phyloP scores from a whole-genome alignment of 2,797 vertebrate species.

The Aplochiton taeniatus region DNA sequence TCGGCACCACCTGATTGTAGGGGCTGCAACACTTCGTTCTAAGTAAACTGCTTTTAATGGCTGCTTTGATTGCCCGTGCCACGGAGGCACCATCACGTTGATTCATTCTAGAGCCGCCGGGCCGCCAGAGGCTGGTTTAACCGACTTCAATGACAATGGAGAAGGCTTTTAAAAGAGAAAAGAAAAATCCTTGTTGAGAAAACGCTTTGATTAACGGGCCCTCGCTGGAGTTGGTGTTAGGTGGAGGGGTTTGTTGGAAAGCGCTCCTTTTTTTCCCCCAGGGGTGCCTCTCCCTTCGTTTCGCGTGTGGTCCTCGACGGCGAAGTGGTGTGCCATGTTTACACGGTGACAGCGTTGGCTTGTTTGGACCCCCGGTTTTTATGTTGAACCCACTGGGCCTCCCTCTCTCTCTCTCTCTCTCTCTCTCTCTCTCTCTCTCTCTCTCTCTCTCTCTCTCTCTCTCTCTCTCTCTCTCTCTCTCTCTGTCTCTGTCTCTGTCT shows the following conservation, averaged over 20 bases:
- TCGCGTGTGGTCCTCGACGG: slow-evolving; percentile 62
- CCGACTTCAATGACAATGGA: slow-evolving; percentile 41
- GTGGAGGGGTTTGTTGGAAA: slow-evolving; percentile 55
- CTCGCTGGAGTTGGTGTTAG: slow-evolving; percentile 57
- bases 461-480: slow-evolving; percentile 33
- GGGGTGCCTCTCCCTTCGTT: slow-evolving; percentile 67
- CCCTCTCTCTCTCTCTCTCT: too few species aligned
- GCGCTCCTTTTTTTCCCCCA: slow-evolving; percentile 62
- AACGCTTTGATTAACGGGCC: slow-evolving; percentile 54
- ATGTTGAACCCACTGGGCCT: slow-evolving; percentile 32
- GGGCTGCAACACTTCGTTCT: slow-evolving; percentile 17
- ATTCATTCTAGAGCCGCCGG: too few species aligned
- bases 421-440: background rate
- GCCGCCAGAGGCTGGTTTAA: too few species aligned
- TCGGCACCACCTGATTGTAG: too few species aligned
- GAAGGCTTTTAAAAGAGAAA: slow-evolving; percentile 50
- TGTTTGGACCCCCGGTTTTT: slow-evolving; percentile 65
- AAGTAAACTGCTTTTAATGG: slow-evolving; percentile 63
- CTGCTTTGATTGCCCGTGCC: too few species aligned
- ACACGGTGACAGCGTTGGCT: slow-evolving; percentile 49
- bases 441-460: slow-evolving; percentile 23
- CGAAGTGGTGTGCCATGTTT: slow-evolving; percentile 68
- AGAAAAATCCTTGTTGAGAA: too few species aligned
- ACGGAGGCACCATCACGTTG: too few species aligned
- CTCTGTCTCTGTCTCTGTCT: slow-evolving; percentile 30